These are phyloP conservation scores for Drosophila borealis DNA, from an alignment of 2,888 invertebrate species.

Conservation along the genomic window DNA sequence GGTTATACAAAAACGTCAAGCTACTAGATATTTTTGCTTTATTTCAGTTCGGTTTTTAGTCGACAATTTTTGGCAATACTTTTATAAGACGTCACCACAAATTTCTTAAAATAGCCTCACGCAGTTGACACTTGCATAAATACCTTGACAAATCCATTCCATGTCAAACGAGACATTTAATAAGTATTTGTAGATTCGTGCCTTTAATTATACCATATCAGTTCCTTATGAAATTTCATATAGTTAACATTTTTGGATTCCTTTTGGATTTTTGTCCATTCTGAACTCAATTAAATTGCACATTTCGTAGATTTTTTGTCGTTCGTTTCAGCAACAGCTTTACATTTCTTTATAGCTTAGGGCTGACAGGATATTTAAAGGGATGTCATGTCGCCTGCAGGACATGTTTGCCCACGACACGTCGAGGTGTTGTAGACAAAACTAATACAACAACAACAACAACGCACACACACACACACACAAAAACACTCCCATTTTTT, in stretches of 20 bases:
- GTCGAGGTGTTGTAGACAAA: slow-evolving; percentile 40
- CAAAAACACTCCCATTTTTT: slow-evolving; percentile 21
- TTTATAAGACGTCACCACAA: too few relatives aligned
- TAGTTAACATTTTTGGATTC: background rate
- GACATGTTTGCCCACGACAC: slow-evolving; percentile 36
- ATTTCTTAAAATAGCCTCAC: too few relatives aligned
- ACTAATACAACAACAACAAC: slow-evolving; percentile 8
- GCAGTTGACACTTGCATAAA: too few relatives aligned
- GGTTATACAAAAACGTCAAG: too few relatives aligned
- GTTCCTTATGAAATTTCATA: background rate
- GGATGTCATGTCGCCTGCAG: slow-evolving; percentile 34
- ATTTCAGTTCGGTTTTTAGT: too few relatives aligned
- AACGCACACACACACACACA: slow-evolving; percentile 5
- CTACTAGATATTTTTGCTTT: too few relatives aligned
- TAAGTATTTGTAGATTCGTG: too few relatives aligned
- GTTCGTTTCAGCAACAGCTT: slow-evolving; percentile 11
- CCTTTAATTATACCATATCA: too few relatives aligned
- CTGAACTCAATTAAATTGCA: slow-evolving; percentile 35
- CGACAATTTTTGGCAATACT: too few relatives aligned
- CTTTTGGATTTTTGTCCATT: background rate
- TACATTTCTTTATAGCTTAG: slow-evolving; percentile 11
- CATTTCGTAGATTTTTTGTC: slow-evolving; percentile 1
- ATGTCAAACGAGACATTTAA: too few relatives aligned
- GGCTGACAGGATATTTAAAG: slow-evolving; percentile 40
- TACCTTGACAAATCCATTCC: too few relatives aligned